Percentiles rank a stretch among this genome's conserved stretches.
Conservation (phyloP, 2,888 invertebrate genomes). For the Uloborus plumipes region DNA sequence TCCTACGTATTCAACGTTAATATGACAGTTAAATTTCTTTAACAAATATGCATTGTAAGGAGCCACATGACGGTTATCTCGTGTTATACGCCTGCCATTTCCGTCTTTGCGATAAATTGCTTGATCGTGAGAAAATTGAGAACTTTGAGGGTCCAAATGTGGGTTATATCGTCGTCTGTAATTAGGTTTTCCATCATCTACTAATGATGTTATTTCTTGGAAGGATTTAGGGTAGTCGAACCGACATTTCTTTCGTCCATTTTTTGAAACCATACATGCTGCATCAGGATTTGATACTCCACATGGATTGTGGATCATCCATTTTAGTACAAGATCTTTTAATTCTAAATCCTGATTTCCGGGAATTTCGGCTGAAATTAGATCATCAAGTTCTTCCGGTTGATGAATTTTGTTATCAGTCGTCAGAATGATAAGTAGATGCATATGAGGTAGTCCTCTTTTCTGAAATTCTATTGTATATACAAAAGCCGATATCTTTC, state of each 20-base stretch:
- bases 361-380: conserved; percentile 67
- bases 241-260: conserved; percentile 67
- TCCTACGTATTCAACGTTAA: conserved; percentile 4
- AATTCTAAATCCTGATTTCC: conserved; percentile 64
- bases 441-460: conserved; percentile 68
- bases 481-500: conserved; percentile 40
- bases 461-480: conserved; percentile 69
- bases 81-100: background rate
- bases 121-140: background rate
- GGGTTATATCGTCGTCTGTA: conserved; percentile 68
- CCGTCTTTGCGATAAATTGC: background rate
- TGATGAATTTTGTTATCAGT: background rate
- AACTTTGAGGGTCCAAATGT: background rate
- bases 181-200: conserved; percentile 69
- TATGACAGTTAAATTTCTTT: conserved; percentile 7
- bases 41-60: conserved; percentile 4
- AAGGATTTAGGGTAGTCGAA: conserved; percentile 71
- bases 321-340: conserved; percentile 55
- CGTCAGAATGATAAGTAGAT: conserved; percentile 64
- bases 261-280: conserved; percentile 71
- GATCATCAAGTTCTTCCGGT: conserved; percentile 37
- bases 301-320: conserved; percentile 68
- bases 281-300: conserved; percentile 67
- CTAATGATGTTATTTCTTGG: conserved; percentile 67
- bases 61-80: conserved; percentile 5